Percentiles rank a stretch among this genome's conserved stretches.
Evolutionary conservation across 2,888 invertebrate species (phyloP).

Genomic region (Onthophagus sagittarius): DNA sequence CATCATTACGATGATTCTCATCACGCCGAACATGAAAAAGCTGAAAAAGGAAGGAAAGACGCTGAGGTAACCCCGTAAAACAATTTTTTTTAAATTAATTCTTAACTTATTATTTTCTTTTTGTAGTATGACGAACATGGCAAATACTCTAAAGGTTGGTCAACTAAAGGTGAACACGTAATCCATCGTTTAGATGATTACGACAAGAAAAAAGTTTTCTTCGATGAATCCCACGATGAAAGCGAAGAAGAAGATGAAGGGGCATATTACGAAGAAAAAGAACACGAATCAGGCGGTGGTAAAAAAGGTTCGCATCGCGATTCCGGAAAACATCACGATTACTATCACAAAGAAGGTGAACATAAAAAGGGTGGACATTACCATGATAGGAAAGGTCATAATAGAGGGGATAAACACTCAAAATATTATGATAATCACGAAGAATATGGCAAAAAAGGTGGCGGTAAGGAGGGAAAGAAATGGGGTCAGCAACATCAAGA

Average conservation of each 20-base stretch:
- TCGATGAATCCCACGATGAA: conserved; percentile 78
- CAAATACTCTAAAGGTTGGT: conserved; percentile 69
- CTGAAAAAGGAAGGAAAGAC: conserved; percentile 66
- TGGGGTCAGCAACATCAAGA: conserved; percentile 55
- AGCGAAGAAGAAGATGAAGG: conserved; percentile 81
- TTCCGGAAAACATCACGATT: conserved; percentile 69
- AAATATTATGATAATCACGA: conserved; percentile 71
- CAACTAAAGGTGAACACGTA: conserved; percentile 81
- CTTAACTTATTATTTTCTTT: conserved; percentile 17
- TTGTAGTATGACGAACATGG: conserved; percentile 38
- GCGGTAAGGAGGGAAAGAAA: conserved; percentile 74
- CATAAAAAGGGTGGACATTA: conserved; percentile 78
- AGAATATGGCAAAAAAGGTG: conserved; percentile 76
- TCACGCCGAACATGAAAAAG: conserved; percentile 62
- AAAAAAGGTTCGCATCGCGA: conserved; percentile 79
- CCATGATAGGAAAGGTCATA: conserved; percentile 75
- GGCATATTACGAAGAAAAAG: conserved; percentile 73
- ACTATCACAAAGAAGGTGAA: conserved; percentile 76
- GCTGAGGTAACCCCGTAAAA: conserved; percentile 27
- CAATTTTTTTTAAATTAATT: not conserved
- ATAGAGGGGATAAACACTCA: conserved; percentile 72
- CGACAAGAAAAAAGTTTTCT: conserved; percentile 83
- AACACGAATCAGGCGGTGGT: conserved; percentile 65
- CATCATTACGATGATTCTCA: conserved; percentile 63
- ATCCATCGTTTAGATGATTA: conserved; percentile 82